Percentiles rank a stretch among this genome's conserved stretches.
Evolutionary conservation across 2,113 vertebrate genomes (phyloP).

Genomic region (Maylandia zebra): DNA sequence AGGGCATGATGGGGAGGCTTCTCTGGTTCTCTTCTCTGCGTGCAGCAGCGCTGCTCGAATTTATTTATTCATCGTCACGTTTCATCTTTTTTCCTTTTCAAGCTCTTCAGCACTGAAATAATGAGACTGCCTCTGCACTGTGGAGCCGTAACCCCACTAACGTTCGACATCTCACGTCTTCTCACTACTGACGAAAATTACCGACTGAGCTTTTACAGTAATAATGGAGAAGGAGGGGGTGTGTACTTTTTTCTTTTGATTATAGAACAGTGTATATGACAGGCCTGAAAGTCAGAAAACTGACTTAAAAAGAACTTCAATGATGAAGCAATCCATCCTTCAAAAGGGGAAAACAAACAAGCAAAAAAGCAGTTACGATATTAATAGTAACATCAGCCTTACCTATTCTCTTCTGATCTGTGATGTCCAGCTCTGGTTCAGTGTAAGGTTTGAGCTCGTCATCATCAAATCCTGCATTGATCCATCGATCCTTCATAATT

Average conservation of each 20-base stretch:
- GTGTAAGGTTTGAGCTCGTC: constrained; percentile 94
- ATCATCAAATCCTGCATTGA: constrained; percentile 93
- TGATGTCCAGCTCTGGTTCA: constrained; percentile 93
- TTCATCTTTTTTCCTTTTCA: constrained; percentile 30
- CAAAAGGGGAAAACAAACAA: background rate
- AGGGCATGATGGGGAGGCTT: background rate
- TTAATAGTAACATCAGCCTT: constrained; percentile 17
- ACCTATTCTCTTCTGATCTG: constrained; percentile 98
- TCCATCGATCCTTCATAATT: constrained; percentile 99
- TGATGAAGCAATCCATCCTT: background rate
- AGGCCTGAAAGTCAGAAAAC: background rate
- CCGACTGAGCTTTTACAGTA: background rate
- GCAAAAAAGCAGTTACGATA: background rate
- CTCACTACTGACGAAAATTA: background rate
- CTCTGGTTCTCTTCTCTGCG: background rate
- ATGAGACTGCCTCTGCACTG: background rate
- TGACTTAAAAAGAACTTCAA: background rate
- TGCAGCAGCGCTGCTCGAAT: background rate
- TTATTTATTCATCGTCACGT: constrained; percentile 38
- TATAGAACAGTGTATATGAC: background rate
- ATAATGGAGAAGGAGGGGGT: background rate
- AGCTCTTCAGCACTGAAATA: background rate
- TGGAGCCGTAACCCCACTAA: background rate
- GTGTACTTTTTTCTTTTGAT: background rate
- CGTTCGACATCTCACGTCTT: background rate